These are phyloP conservation scores for Bombyx mandarina DNA, from an alignment of 1,140 invertebrate genomes.

Conservation along the genomic window DNA sequence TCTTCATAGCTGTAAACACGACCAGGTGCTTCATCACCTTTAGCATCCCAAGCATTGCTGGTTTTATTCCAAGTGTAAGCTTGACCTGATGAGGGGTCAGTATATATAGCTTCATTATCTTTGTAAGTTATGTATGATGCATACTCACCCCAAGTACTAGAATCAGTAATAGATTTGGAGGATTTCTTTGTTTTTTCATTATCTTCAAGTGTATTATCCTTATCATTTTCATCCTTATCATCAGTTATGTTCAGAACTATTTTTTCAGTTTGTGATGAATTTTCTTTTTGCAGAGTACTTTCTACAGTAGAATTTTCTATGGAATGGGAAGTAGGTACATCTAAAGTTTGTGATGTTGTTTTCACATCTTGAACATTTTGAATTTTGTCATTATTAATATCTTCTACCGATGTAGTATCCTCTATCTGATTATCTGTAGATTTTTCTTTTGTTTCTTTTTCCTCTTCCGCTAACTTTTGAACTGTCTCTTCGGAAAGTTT, in stretches of 20 bases:
- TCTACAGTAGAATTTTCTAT: neutral
- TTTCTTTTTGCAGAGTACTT: neutral
- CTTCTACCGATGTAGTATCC: no score
- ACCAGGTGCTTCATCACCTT: constrained; percentile 36
- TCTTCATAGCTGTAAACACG: constrained; percentile 80
- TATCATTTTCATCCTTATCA: neutral
- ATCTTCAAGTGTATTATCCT: constrained; percentile 12
- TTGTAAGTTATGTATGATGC: constrained; percentile 72
- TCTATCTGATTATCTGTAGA: neutral
- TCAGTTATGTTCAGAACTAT: neutral
- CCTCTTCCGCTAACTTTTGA: constrained; percentile 54
- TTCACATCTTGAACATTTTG: no score
- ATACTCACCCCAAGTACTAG: constrained; percentile 41
- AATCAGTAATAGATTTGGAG: constrained; percentile 4
- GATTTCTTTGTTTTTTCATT: constrained; percentile 4
- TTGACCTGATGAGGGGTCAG: constrained; percentile 76
- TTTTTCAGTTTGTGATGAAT: no score
- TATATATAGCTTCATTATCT: constrained; percentile 80
- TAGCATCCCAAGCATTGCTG: constrained; percentile 76
- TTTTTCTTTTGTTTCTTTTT: constrained; percentile 15
- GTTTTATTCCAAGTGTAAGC: constrained; percentile 79
- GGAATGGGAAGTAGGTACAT: neutral
- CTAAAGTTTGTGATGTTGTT: no score
- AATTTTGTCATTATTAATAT: no score
- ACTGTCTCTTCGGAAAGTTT: constrained; percentile 58